Evolutionary conservation across 2,797 vertebrate genomes (phyloP), one percentile per base, ranked within the genome.

Genomic region (Percopsis omiscomaycus): DNA sequence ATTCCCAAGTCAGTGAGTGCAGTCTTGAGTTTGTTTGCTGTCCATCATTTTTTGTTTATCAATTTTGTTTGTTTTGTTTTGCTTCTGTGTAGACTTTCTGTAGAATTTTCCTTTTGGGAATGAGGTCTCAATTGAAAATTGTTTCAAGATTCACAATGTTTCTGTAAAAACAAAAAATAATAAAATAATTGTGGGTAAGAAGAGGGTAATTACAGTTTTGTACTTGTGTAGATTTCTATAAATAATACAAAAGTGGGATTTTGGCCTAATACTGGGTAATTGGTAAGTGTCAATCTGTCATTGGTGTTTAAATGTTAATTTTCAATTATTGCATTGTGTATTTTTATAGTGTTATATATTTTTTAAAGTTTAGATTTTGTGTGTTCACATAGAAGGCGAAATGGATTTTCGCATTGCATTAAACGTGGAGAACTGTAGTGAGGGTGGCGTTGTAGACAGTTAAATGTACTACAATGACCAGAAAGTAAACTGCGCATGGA

Each of bases 131-230:
- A 55, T 68, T 75, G 16, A 61, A 75, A 70, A 69, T 59, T 57
- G 52, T 80, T 84, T 86, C 68, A 64, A 80, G 58, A 73, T 63
- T 84, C 69, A 81, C 66, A 77, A 71, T 73, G 78, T 84, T 87
- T 84, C 75, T 87, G 86, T 85, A 47, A 47, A 37, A 49, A 56
- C 9, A 12, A 71, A 22, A 84, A 79, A 66, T 14, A 37, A 71
- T 81, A 50, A 78, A 90, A 90, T 87, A 86, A 67, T 55, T 82
- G 77, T 75, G 81, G 61, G 51, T 76, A 59, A 74, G 58, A 77
- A 37, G 51, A 58, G 73, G 51, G 50, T 60, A 48, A 11, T 56
- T 30, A 22, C 47, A 58, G 46, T 52, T 12, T 54, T 71, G 37
- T 72, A 80, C 28, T 61, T 62, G 28, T 4, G 6, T 5, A 1